A percentile compares a stretch with the other conserved stretches of the same genome.
phyloP scores from a whole-genome alignment of 2,888 invertebrate genomes.

The Hoplodrina ambigua region DNA sequence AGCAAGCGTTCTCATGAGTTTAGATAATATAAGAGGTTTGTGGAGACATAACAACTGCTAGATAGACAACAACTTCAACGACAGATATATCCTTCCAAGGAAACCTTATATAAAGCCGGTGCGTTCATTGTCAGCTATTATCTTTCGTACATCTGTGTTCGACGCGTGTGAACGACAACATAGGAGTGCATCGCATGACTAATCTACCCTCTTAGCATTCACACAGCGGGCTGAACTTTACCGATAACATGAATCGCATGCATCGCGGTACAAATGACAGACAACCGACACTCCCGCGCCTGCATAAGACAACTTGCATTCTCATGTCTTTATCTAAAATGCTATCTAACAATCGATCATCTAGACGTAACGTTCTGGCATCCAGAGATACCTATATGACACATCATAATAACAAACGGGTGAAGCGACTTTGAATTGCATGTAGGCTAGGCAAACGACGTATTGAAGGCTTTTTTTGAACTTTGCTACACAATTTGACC shows the following conservation, averaged over 20 bases:
- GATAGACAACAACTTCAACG: conserved; percentile 37
- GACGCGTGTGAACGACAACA: conserved; percentile 83
- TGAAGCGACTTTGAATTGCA: conserved; percentile 13
- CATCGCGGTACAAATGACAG: conserved; percentile 68
- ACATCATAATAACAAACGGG: conserved; percentile 33
- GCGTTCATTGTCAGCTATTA: conserved; percentile 62
- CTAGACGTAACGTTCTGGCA: conserved; percentile 31
- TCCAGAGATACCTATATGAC: conserved; percentile 16
- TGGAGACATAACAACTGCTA: conserved; percentile 37
- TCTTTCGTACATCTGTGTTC: conserved; percentile 76
- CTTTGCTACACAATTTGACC: conserved; percentile 25
- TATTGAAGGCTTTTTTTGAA: conserved; percentile 13
- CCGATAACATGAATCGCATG: conserved; percentile 76
- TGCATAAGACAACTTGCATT: conserved; percentile 46
- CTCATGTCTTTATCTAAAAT: conserved; percentile 40
- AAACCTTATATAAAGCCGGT: conserved; percentile 52
- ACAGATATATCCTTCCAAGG: conserved; percentile 58
- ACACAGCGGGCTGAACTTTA: conserved; percentile 72
- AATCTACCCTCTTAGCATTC: conserved; percentile 84
- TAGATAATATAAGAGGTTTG: conserved; percentile 46
- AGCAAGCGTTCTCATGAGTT: conserved; percentile 39
- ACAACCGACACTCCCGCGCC: conserved; percentile 47
- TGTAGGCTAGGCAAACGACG: background rate
- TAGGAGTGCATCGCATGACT: conserved; percentile 81
- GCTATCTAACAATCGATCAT: conserved; percentile 47